A percentile compares a stretch with the other conserved stretches of the same genome.
Evolutionary conservation across 2,888 invertebrate genomes (phyloP).

Genomic region (Crioceris asparagi): DNA sequence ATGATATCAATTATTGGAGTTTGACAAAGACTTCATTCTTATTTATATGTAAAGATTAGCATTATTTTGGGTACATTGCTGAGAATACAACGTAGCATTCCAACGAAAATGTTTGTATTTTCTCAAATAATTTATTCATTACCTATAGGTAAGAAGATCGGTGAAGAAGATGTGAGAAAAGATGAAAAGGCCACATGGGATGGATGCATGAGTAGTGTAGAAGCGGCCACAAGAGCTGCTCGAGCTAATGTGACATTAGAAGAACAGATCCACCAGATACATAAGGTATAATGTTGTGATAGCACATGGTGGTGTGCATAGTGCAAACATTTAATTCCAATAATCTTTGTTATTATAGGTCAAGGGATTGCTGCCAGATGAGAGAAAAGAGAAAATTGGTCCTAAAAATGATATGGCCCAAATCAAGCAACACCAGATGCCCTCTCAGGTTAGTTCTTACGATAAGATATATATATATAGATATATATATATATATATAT

Average conservation of each 20-base stretch:
- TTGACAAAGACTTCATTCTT: too few relatives aligned
- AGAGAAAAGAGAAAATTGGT: conserved; percentile 95
- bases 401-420: conserved; percentile 63
- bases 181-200: conserved; percentile 96
- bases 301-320: neutral
- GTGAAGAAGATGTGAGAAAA: conserved; percentile 71
- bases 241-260: conserved; percentile 91
- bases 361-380: conserved; percentile 87
- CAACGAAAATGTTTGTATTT: too few relatives aligned
- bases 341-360: conserved; percentile 32
- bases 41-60: too few relatives aligned
- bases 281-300: conserved; percentile 49
- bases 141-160: conserved; percentile 67
- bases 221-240: conserved; percentile 89
- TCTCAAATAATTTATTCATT: too few relatives aligned
- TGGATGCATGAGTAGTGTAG: conserved; percentile 94
- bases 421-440: conserved; percentile 35
- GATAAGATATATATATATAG: too few relatives aligned
- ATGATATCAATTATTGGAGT: too few relatives aligned
- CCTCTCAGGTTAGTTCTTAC: conserved; percentile 19
- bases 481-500: too few relatives aligned
- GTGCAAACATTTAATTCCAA: neutral
- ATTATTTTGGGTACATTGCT: too few relatives aligned
- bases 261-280: conserved; percentile 95
- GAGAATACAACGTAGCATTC: too few relatives aligned